Conservation (phyloP, 2,888 invertebrate genomes). For the Cylloceria caligata region DNA sequence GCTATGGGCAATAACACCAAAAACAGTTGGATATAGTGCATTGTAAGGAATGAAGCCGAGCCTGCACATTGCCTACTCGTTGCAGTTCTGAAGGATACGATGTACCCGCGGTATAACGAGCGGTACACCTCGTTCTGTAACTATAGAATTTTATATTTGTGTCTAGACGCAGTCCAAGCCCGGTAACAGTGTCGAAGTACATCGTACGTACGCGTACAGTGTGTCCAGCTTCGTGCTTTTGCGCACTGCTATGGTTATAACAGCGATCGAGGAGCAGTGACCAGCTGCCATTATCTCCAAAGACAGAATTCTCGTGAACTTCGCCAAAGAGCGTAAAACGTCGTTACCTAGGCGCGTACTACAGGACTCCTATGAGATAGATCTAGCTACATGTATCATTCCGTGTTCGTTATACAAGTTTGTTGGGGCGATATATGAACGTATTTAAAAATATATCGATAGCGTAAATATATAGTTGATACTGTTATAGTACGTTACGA, state of each 20-base stretch:
- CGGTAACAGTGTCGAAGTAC: slow-evolving; percentile 11
- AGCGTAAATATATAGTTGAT: not conserved
- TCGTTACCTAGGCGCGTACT: slow-evolving; percentile 32
- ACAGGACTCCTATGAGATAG: slow-evolving; percentile 3
- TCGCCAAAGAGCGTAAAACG: slow-evolving; percentile 16
- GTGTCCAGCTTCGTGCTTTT: slow-evolving; percentile 36
- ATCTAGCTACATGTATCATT: slow-evolving; percentile 21
- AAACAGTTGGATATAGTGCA: slow-evolving; percentile 61
- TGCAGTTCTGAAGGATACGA: slow-evolving; percentile 50
- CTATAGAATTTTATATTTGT: slow-evolving; percentile 5
- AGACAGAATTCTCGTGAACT: slow-evolving; percentile 61
- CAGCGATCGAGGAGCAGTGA: slow-evolving; percentile 49
- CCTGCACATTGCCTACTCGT: slow-evolving; percentile 26
- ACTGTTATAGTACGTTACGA: not conserved
- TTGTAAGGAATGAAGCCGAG: slow-evolving; percentile 5
- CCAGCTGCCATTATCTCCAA: slow-evolving; percentile 69
- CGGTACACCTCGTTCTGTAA: slow-evolving; percentile 22
- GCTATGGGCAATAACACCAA: slow-evolving; percentile 70
- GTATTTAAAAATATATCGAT: slow-evolving; percentile 45
- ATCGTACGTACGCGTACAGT: not conserved
- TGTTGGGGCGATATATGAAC: slow-evolving; percentile 20
- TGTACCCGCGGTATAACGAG: slow-evolving; percentile 62
- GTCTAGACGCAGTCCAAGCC: slow-evolving; percentile 13
- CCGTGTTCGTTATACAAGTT: slow-evolving; percentile 51
- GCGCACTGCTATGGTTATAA: slow-evolving; percentile 58